Conservation (phyloP, 2,888 invertebrate species). For the Bruchidius siliquastri region DNA sequence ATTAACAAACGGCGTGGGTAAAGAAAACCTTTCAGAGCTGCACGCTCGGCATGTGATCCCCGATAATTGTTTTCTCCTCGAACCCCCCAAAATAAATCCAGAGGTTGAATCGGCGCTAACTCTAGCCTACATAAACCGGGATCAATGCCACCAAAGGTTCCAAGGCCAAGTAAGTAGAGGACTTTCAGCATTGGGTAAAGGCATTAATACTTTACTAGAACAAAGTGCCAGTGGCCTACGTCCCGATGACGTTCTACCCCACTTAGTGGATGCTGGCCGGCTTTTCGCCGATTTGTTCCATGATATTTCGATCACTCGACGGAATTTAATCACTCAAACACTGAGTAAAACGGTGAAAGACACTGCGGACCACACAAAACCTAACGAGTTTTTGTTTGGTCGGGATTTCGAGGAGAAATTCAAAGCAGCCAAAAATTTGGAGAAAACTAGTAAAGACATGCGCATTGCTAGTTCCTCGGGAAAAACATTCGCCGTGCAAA, state of each 20-base stretch:
- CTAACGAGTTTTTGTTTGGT: conserved; percentile 10
- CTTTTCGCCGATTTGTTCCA: conserved; percentile 10
- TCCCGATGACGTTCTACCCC: conserved; percentile 5
- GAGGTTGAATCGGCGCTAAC: neutral
- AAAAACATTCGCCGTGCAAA: neutral
- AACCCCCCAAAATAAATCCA: conserved; percentile 5
- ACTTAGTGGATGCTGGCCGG: conserved; percentile 8
- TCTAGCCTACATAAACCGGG: conserved; percentile 3
- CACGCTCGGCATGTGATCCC: neutral
- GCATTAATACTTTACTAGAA: conserved; percentile 6
- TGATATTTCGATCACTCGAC: conserved; percentile 7
- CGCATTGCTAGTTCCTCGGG: neutral
- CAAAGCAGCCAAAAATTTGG: conserved; percentile 7
- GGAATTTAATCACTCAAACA: conserved; percentile 3
- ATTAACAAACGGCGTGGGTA: too few relatives aligned
- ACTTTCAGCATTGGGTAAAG: conserved; percentile 10
- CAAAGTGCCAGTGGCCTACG: conserved; percentile 4
- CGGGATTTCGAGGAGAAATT: conserved; percentile 10
- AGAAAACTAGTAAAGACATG: neutral
- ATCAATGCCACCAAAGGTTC: conserved; percentile 5
- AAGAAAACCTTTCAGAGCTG: neutral
- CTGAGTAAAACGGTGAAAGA: conserved; percentile 11
- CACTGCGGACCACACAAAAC: conserved; percentile 3
- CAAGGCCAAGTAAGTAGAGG: conserved; percentile 10
- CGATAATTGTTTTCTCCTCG: neutral